Percentiles rank a stretch among this genome's conserved stretches.
Conservation (phyloP, 2,113 vertebrate species). For the Phylloscopus trochilus region DNA sequence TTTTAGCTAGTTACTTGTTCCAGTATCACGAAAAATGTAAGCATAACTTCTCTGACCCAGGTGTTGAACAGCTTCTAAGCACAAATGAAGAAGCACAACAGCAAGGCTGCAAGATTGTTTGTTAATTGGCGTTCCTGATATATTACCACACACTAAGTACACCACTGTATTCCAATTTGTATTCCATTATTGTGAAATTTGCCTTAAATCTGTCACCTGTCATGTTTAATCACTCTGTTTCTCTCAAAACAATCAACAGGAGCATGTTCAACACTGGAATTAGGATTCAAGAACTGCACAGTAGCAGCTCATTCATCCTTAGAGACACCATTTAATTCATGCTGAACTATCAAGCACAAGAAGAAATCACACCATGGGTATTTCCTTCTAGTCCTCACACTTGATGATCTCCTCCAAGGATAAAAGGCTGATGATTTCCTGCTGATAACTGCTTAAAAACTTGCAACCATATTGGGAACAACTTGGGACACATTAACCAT, state of each 20-base stretch:
- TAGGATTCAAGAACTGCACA: background rate
- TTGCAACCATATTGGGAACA: background rate
- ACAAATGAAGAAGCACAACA: background rate
- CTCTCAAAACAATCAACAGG: background rate
- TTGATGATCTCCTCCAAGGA: background rate
- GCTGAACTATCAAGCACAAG: background rate
- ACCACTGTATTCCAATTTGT: background rate
- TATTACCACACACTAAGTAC: background rate
- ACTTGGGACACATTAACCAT: background rate
- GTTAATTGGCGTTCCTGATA: background rate
- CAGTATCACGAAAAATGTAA: background rate
- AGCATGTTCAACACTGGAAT: background rate
- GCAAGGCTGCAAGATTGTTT: background rate
- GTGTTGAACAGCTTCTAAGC: background rate
- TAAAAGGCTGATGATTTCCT: background rate
- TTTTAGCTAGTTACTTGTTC: background rate
- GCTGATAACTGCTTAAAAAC: background rate
- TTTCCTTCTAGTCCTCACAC: background rate
- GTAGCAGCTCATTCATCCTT: background rate
- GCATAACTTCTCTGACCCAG: background rate
- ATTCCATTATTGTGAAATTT: background rate
- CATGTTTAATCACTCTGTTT: background rate
- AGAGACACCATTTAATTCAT: background rate
- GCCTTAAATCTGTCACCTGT: background rate
- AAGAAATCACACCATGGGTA: background rate